phyloP scores from a whole-genome alignment of 2,113 vertebrate species.

The Zeus faber region DNA sequence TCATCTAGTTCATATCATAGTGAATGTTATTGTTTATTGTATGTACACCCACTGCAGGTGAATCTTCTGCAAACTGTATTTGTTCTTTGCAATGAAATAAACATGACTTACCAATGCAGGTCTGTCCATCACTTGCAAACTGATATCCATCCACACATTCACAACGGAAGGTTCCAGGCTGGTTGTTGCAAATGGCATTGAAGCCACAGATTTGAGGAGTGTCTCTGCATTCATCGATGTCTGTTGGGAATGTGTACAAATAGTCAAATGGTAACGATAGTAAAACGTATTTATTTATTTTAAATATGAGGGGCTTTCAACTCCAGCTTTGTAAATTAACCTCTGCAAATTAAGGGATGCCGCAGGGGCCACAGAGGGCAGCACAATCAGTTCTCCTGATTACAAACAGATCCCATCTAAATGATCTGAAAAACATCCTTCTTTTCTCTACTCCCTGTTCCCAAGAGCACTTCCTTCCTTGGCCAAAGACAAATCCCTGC shows the following conservation, averaged over 20 bases:
- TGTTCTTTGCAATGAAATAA: background rate
- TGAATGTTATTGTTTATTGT: background rate
- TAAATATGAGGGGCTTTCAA: too few species aligned
- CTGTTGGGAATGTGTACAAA: conserved; percentile 59
- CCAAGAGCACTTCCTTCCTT: conserved; percentile 30
- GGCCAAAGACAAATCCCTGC: background rate
- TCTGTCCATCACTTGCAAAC: conserved; percentile 77
- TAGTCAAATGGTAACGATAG: too few species aligned
- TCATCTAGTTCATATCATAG: too few species aligned
- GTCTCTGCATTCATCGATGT: conserved; percentile 87
- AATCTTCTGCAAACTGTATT: too few species aligned
- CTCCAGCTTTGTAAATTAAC: background rate
- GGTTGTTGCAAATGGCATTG: conserved; percentile 86
- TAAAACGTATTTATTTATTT: too few species aligned
- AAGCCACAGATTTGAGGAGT: conserved; percentile 76
- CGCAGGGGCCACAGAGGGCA: conserved; percentile 21
- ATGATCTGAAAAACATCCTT: conserved; percentile 50
- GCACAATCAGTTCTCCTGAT: conserved; percentile 50
- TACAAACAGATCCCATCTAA: conserved; percentile 53
- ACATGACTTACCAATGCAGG: conserved; percentile 82
- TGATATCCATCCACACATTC: conserved; percentile 86
- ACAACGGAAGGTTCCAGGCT: conserved; percentile 90
- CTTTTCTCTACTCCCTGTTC: conserved; percentile 31
- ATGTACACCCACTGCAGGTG: background rate
- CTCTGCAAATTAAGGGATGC: background rate